phyloP scores from a whole-genome alignment of 1,140 invertebrate species.

The Colletes gigas region DNA sequence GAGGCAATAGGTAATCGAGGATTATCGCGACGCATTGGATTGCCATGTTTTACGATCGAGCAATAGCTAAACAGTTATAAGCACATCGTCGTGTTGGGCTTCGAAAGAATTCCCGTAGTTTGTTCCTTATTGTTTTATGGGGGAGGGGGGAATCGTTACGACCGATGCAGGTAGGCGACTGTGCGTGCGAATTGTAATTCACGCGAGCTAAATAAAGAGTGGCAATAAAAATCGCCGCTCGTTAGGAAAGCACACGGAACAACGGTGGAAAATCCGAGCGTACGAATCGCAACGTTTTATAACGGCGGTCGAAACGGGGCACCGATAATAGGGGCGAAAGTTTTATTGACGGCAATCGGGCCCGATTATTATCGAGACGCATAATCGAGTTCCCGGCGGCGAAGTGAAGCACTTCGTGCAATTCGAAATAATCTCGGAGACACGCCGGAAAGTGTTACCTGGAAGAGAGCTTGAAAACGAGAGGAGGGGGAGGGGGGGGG shows the following conservation, averaged over 20 bases:
- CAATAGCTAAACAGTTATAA: background rate
- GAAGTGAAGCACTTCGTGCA: background rate
- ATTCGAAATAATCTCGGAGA: constrained; percentile 28
- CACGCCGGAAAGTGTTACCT: constrained; percentile 34
- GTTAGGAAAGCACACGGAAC: background rate
- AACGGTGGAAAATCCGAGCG: background rate
- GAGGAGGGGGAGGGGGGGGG: background rate
- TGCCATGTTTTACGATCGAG: background rate
- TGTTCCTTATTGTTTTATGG: background rate
- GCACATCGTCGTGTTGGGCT: no score
- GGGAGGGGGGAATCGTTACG: no score
- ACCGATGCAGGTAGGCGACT: background rate
- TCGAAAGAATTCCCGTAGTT: background rate
- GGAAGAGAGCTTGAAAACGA: background rate
- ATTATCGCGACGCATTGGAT: background rate
- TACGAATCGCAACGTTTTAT: background rate
- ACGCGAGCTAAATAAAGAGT: background rate
- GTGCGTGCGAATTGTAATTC: background rate
- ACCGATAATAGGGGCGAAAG: constrained; percentile 6
- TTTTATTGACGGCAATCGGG: constrained; percentile 31
- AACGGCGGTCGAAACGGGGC: background rate
- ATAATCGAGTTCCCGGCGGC: background rate
- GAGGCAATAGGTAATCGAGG: no score
- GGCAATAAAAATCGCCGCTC: constrained; percentile 1
- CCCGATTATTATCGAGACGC: constrained; percentile 22